These are phyloP conservation scores for Drosophila niveifrons DNA, from an alignment of 2,888 invertebrate genomes.

Conservation along the genomic window DNA sequence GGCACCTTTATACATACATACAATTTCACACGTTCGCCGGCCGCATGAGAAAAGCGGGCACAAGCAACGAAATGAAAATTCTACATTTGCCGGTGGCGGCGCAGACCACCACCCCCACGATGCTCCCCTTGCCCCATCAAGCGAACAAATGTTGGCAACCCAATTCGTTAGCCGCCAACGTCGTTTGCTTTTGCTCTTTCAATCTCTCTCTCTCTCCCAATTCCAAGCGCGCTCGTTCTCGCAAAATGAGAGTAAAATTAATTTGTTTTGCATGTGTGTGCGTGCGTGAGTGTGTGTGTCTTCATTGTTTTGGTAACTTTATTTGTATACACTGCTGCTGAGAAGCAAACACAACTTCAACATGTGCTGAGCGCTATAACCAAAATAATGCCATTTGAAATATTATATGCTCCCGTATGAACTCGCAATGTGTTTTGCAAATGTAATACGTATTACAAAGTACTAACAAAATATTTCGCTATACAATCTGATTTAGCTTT, in stretches of 20 bases:
- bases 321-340: slow-evolving; percentile 65
- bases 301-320: slow-evolving; percentile 74
- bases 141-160: slow-evolving; percentile 64
- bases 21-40: slow-evolving; percentile 59
- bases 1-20: slow-evolving; percentile 50
- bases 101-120: slow-evolving; percentile 33
- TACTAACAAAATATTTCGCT: not conserved
- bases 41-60: slow-evolving; percentile 70
- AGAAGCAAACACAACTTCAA: slow-evolving; percentile 1
- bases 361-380: slow-evolving; percentile 5
- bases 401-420: not conserved
- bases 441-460: not conserved
- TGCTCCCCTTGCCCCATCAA: slow-evolving; percentile 21
- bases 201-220: slow-evolving; percentile 3
- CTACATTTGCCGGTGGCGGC: slow-evolving; percentile 68
- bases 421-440: not conserved
- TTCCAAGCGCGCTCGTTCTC: slow-evolving; percentile 41
- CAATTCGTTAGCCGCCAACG: slow-evolving; percentile 56
- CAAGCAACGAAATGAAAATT: slow-evolving; percentile 75
- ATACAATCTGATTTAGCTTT: not conserved
- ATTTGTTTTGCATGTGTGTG: slow-evolving; percentile 22
- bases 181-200: slow-evolving; percentile 7
- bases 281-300: slow-evolving; percentile 40
- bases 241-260: slow-evolving; percentile 12
- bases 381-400: slow-evolving; percentile 6